Evolutionary conservation across 2,113 vertebrate genomes (phyloP), one percentile per base, ranked within the genome.

Genomic region (Pipra filicauda): DNA sequence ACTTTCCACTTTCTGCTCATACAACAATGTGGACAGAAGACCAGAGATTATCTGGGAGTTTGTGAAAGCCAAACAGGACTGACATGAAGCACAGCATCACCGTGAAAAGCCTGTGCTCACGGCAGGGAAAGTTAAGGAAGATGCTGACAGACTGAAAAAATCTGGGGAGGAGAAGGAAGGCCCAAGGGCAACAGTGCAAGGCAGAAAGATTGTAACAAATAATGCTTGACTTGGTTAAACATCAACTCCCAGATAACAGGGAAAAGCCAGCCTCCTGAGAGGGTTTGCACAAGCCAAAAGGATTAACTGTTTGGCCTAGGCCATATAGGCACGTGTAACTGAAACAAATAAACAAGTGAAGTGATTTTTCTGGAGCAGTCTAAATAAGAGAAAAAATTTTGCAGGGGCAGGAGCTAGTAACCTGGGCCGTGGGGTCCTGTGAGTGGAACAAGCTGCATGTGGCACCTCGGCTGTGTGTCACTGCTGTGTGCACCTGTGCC

Each of bases 41-140:
- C 28, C 35, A 76, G 65, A 69, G 33, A 12, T 49, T 48, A 52
- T 61, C 39, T 65, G 58, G 17, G n/a, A 72, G 28, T 77, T 51
- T 30, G 26, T 43, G 41, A 28, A 62, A 93, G 41, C 48, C 20
- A 28, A 64, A 44, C 9, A 58, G 62, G 66, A 55, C 2, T 15
- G 54, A 69, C 1, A 3, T 0, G 0, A 85, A 75, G 41, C n/a
- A 30, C 19, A 69, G 11, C 0, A 0, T 79, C 54, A 51, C 71
- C 21, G 69, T 46, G n/a, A 89, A 49, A 85, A 89, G 22, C 27
- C 33, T 30, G 66, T 62, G 58, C 12, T 89, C 12, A 10, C 20
- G 58, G 70, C 43, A 73, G 52, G 41, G 62, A 51, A 83, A 52
- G 37, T 19, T 48, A 20, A n/a, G 52, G 48, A 87, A 67, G 85